Base-by-base conservation (phyloP, 2,113 vertebrate genomes). In the Chelonoidis abingdonii region DNA sequence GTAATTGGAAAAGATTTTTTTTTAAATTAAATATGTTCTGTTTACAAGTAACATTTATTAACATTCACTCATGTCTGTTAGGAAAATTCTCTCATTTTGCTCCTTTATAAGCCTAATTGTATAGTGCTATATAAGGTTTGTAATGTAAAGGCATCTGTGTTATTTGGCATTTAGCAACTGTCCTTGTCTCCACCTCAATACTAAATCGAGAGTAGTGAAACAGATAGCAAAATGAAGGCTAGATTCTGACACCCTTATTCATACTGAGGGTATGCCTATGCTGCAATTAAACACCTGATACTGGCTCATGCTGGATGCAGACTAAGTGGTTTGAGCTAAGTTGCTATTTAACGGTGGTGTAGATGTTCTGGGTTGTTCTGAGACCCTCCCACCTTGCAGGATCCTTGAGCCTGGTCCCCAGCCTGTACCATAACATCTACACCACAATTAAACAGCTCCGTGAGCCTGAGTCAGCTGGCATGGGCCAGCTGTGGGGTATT, bases 141-240 rank as follows among this genome's bases (percentile, higher is more conserved):
- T 8, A n/a, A 69, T n/a, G 35, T 35, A 69, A 69, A n/a, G 35
- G 7, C 8, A 3, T 69, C 62, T n/a, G 7, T 69, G 62, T 19
- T 69, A 7, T 35, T 69, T 69, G 62, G 62, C 16, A n/a, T 69
- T 69, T 93, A 85, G 41, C 22, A 88, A 44, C 65, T 0, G 0
- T 59, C 80, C 84, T 89, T 97, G 86, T 96, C 54, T 88, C 84
- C 24, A 4, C 27, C 50, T 79, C 62, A 50, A 53, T 57, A 86
- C 86, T 89, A 92, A 94, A 93, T 95, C 81, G 94, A 85, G 54
- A 89, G 78, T 50, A 8, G 57, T 4, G 57, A 81, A 89, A 88
- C 83, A 54, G 91, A 85, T 79, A 47, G 44, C 24, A 27, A 27
- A 87, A 87, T 79, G 56, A 79, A 49, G 72, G 76, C 19, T 29